Evolutionary conservation across 2,797 vertebrate genomes (phyloP).

Genomic region (Thripadectes ignobilis): DNA sequence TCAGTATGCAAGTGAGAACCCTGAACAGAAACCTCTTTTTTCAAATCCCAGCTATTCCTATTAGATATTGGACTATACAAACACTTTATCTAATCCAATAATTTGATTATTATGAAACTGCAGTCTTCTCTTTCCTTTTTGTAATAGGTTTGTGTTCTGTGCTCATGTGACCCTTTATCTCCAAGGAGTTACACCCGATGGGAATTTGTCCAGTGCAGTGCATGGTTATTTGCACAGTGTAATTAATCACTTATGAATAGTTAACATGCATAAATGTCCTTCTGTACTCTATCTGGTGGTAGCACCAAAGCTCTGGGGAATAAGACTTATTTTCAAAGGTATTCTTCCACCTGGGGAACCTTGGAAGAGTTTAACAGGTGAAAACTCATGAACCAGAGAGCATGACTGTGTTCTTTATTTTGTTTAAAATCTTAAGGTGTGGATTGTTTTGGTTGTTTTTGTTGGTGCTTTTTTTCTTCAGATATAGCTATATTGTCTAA

Average conservation of each 20-base stretch:
- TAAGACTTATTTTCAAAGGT: not conserved
- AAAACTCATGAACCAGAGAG: not conserved
- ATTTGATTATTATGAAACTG: not conserved
- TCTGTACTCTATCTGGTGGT: not conserved
- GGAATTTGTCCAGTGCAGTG: not conserved
- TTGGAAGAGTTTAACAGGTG: not conserved
- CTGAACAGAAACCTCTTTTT: not conserved
- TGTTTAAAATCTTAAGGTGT: not conserved
- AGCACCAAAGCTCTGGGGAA: not conserved
- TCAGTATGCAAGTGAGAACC: not conserved
- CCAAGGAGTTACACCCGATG: not conserved
- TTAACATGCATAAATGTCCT: not conserved
- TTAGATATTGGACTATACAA: not conserved
- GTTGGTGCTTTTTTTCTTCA: not conserved
- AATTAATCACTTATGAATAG: not conserved
- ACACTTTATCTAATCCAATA: not conserved
- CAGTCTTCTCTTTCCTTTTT: not conserved
- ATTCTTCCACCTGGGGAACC: not conserved
- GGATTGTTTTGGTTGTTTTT: not conserved
- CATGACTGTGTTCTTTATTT: not conserved
- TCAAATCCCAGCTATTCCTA: not conserved
- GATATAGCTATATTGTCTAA: not conserved
- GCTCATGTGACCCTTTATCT: not conserved
- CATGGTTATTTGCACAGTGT: not conserved
- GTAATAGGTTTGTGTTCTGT: not conserved